Evolutionary conservation across 1,140 invertebrate species (phyloP), one percentile per base, ranked within the genome.

Genomic region (Pogonomyrmex californicus): DNA sequence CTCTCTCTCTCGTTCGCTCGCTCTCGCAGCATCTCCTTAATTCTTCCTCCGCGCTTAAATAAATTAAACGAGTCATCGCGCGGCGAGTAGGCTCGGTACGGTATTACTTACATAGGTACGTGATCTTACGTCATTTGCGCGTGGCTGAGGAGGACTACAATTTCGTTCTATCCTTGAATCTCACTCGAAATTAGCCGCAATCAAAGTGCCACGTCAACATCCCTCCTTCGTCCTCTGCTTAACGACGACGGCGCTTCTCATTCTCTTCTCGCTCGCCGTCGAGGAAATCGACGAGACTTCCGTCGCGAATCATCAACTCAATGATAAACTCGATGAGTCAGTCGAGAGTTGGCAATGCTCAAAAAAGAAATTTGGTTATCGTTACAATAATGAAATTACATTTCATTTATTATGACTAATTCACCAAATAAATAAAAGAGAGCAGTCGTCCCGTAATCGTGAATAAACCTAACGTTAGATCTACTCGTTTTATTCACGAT

Each of bases 131-230:
- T 86, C 90, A 91, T 47, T 56, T 73, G 68, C 77, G 79, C 82
- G 79, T 58, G 70, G 82, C 86, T 56, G 66, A 75, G 47, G 77
- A 47, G 56, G 62, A 47, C 30, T 49, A 30, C 56, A 78, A 82
- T 85, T 87, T 73, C 41, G 54, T 78, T 77, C 87, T 87, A 91
- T 91, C 90, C 90, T 91, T 91, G 90, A 91, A 91, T 91, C 88
- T 91, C 81, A 38, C 81, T 70, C 85, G 87, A 91, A 89, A 91
- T 91, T 89, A 71, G 77, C 85, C 86, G 76, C 88, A 86, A 91
- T 91, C 90, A 90, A 91, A 91, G 83, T 90, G 91, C 91, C 90
- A 91, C 90, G 90, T 91, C 89, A 91, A 90, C 88, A 90, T 90
- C 88, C 56, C 54, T 62, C n/a, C 79, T 56, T 44, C 23, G 71